Conservation (phyloP, 1,140 invertebrate species). For the Nasonia vitripennis region DNA sequence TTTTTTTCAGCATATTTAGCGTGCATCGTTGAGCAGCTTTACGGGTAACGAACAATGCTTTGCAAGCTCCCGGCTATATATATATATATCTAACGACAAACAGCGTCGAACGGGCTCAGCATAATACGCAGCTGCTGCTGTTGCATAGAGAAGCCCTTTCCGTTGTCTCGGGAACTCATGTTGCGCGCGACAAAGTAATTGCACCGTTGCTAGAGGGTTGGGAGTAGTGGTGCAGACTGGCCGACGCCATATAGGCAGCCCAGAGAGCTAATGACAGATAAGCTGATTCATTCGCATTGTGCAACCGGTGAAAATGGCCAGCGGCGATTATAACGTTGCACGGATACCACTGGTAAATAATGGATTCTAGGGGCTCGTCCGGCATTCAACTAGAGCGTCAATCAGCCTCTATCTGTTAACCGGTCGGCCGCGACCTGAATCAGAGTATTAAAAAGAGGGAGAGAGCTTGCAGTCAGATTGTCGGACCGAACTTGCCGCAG, state of each 20-base stretch:
- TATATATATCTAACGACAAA: too few species aligned
- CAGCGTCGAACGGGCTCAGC: too few species aligned
- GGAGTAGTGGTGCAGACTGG: neutral
- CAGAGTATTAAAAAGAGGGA: conserved; percentile 62
- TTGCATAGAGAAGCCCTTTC: too few species aligned
- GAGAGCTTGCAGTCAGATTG: conserved; percentile 52
- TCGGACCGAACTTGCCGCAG: neutral
- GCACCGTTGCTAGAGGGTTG: neutral
- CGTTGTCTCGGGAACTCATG: too few species aligned
- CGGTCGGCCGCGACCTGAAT: conserved; percentile 67
- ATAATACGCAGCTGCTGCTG: too few species aligned
- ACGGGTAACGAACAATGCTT: too few species aligned
- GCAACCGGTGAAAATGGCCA: conserved; percentile 62
- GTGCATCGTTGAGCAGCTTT: too few species aligned
- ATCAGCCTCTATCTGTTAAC: conserved; percentile 74
- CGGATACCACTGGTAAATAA: conserved; percentile 69
- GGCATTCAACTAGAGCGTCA: conserved; percentile 71
- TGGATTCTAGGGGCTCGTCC: conserved; percentile 67
- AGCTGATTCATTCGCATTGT: conserved; percentile 64
- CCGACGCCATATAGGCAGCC: neutral
- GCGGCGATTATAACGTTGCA: conserved; percentile 71
- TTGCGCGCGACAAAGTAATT: neutral
- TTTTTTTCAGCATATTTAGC: too few species aligned
- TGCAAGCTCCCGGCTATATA: too few species aligned
- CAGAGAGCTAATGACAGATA: conserved; percentile 53